Evolutionary conservation across 2,797 vertebrate genomes (phyloP).

Genomic region (Coendou prehensilis): DNA sequence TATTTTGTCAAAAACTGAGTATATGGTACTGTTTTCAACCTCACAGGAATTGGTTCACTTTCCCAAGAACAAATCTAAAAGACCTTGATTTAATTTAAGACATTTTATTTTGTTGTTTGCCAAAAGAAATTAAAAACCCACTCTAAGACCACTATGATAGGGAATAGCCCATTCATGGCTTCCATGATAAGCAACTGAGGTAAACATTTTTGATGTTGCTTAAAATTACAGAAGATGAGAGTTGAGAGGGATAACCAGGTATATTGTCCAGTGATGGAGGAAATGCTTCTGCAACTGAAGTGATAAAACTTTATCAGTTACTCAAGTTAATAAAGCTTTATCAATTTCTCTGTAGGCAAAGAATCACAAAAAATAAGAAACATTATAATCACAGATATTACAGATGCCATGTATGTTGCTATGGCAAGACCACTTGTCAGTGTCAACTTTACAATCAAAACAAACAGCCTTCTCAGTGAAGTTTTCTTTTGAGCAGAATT

Average conservation of each 20-base stretch:
- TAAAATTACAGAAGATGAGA: neutral
- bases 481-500: slow-evolving; percentile 47
- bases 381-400: neutral
- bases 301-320: neutral
- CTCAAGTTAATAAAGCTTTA: neutral
- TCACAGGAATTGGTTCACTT: slow-evolving; percentile 33
- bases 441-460: neutral
- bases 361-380: slow-evolving; percentile 26
- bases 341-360: neutral
- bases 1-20: slow-evolving; percentile 24
- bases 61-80: slow-evolving; percentile 5
- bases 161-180: neutral
- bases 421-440: neutral
- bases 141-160: neutral
- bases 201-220: neutral
- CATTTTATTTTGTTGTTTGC: slow-evolving; percentile 32
- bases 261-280: neutral
- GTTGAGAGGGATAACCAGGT: neutral
- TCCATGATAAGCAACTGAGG: slow-evolving; percentile 19
- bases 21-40: neutral
- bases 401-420: neutral
- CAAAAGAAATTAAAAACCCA: slow-evolving; percentile 38
- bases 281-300: neutral
- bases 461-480: neutral
- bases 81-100: slow-evolving; percentile 23